Evolutionary conservation across 2,113 vertebrate species (phyloP), one percentile per base, ranked within the genome.

Genomic region (Mugil cephalus): DNA sequence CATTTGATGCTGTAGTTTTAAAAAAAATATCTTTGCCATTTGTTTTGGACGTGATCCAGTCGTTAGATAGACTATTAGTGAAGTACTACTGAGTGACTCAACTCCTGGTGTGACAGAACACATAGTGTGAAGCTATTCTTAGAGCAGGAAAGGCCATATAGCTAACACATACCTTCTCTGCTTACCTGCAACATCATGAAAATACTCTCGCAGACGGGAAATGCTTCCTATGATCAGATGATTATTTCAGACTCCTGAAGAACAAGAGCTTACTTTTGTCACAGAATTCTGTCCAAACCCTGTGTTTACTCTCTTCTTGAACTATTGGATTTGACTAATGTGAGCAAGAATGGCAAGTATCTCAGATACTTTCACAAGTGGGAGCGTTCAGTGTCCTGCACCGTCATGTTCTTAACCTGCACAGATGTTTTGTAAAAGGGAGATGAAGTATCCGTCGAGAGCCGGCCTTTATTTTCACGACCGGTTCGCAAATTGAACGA

Each of bases 351-450:
- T 77, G 54, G 53, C n/a, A 70, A 64, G 74, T 53, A 77, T 83
- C 80, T 69, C 17, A 71, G 42, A 64, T 77, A 55, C 62, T 46
- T 66, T 69, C 62, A 59, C 30, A 45, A 79, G 73, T 58, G 63
- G 43, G 71, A 82, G 54, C 38, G 21, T 81, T 71, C 53, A 6
- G 17, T 66, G 53, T 66, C 45, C n/a, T 69, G 50, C 30, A 53
- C 61, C 3, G 51, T 85, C 47, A 77, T 51, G 11, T 72, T 80
- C 69, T 80, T 54, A 86, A 76, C 46, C 64, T 69, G 68, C 81
- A 68, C 82, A 89, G 77, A 84, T 83, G 74, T 85, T 87, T 83
- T 70, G 73, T 63, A 69, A 83, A n/a, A 83, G 55, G 74, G 18
- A 75, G 61, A 88, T 86, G 21, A 84, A 89, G 80, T 83, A 86